A percentile compares a stretch with the other conserved stretches of the same genome.
Evolutionary conservation across 2,113 vertebrate species (phyloP).

Genomic region (Rhagologus leucostigma): DNA sequence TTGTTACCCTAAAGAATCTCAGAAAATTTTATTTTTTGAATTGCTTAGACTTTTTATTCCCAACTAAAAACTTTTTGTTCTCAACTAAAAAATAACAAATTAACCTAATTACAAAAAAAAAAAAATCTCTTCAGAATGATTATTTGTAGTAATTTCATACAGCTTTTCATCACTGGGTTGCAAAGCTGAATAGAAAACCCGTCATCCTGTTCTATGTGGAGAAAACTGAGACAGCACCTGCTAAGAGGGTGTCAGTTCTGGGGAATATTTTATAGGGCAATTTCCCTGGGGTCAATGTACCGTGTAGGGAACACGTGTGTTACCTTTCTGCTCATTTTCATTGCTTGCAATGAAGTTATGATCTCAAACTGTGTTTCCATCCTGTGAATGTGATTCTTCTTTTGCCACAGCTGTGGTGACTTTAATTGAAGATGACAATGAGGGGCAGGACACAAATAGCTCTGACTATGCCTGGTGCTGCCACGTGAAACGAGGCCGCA

Average conservation of each 20-base stretch:
- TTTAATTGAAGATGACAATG: conserved; percentile 81
- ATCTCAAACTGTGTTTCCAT: background rate
- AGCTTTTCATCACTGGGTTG: background rate
- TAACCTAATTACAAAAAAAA: background rate
- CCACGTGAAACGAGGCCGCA: background rate
- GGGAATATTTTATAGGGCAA: background rate
- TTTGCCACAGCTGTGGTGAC: conserved; percentile 86
- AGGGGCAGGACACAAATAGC: conserved; percentile 33
- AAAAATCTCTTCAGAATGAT: background rate
- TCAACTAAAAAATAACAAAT: background rate
- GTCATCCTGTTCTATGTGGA: background rate
- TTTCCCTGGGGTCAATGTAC: background rate
- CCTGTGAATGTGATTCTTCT: background rate
- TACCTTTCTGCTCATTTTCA: background rate
- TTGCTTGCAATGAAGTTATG: background rate
- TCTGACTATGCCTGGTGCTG: background rate
- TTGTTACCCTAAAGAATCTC: background rate
- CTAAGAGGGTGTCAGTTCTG: background rate
- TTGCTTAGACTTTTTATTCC: background rate
- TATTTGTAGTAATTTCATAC: background rate
- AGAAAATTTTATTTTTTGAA: background rate
- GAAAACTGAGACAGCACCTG: background rate
- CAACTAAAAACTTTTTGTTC: background rate
- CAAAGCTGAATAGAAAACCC: background rate
- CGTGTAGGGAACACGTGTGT: background rate